Conservation (phyloP, 92 coral and sea anemone genomes). For the Epizoanthus rinbou region DNA sequence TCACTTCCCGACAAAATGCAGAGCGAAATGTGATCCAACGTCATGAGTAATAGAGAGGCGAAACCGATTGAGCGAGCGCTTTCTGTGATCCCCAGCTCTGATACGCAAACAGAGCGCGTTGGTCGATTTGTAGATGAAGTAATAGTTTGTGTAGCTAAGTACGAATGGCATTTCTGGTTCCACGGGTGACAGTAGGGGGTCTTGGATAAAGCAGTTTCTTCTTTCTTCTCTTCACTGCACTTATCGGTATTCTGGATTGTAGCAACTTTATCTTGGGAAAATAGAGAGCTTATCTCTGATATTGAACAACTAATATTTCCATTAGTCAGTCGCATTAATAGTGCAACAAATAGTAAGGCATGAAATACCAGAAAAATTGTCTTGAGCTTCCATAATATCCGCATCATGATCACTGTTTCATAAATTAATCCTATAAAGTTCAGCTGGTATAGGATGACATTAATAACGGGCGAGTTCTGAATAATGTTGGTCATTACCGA, state of each 20-base stretch:
- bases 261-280: background rate
- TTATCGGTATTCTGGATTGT: background rate
- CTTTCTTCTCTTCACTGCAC: background rate
- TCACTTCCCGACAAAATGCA: background rate
- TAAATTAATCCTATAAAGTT: too few relatives aligned
- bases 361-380: too few relatives aligned
- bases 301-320: too few relatives aligned
- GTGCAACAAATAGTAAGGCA: too few relatives aligned
- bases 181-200: background rate
- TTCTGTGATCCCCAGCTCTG: conserved; percentile 1
- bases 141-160: conserved; percentile 1
- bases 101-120: background rate
- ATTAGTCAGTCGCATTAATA: too few relatives aligned
- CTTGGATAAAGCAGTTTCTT: background rate
- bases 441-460: too few relatives aligned
- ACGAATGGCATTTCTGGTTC: background rate
- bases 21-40: conserved; percentile 5
- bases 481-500: too few relatives aligned
- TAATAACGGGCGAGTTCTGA: too few relatives aligned
- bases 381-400: too few relatives aligned
- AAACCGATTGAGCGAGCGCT: background rate
- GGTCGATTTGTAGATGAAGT: background rate
- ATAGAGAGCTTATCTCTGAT: too few relatives aligned
- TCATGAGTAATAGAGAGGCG: background rate
- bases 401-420: too few relatives aligned